These are phyloP conservation scores for Formicarius rufipectus DNA, from an alignment of 2,113 vertebrate genomes.

Conservation along the genomic window DNA sequence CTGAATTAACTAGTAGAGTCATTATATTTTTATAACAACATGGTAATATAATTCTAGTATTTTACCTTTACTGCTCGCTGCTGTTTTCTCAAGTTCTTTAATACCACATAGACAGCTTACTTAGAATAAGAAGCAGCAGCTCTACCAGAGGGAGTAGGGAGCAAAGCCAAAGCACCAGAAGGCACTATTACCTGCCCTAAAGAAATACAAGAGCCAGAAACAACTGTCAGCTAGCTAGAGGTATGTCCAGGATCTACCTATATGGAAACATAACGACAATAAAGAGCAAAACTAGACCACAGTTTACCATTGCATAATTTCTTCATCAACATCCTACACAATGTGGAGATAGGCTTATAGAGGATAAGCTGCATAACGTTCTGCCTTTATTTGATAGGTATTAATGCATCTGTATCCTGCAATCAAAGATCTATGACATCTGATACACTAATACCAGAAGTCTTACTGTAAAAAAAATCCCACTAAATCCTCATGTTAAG, in stretches of 20 bases:
- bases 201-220: background rate
- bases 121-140: background rate
- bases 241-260: background rate
- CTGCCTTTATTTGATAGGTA: background rate
- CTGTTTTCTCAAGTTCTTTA: background rate
- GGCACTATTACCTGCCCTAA: background rate
- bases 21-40: background rate
- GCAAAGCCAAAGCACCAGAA: background rate
- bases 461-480: background rate
- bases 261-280: background rate
- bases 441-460: background rate
- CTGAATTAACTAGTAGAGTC: background rate
- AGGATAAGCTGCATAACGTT: background rate
- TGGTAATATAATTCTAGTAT: background rate
- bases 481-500: background rate
- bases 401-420: background rate
- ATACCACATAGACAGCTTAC: background rate
- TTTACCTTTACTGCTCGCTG: background rate
- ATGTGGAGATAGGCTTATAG: background rate
- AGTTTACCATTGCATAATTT: background rate
- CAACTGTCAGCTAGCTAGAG: background rate
- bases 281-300: background rate
- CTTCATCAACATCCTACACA: background rate
- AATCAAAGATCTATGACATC: background rate
- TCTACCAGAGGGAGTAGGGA: background rate